A percentile compares a stretch with the other conserved stretches of the same genome.
phyloP scores from a whole-genome alignment of 2,113 vertebrate species.

The Equus quagga region DNA sequence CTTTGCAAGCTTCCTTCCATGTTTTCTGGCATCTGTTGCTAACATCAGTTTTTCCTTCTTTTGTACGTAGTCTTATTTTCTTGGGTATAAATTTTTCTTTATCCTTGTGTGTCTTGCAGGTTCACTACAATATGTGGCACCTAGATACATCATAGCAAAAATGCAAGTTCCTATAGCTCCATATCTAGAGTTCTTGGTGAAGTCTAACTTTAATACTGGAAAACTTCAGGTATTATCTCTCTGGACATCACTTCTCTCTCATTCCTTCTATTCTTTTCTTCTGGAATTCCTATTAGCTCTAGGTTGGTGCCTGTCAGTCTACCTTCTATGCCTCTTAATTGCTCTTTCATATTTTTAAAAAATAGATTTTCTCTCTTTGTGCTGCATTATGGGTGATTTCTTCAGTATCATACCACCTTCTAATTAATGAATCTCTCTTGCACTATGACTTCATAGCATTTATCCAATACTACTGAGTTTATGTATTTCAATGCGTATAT shows the following conservation, averaged over 20 bases:
- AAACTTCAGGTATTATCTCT: not conserved
- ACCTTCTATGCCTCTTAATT: not conserved
- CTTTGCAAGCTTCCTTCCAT: not conserved
- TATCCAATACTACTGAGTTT: not conserved
- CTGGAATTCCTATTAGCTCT: not conserved
- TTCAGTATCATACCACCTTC: not conserved
- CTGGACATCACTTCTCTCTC: not conserved
- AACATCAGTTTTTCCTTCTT: not conserved
- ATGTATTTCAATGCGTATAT: not conserved
- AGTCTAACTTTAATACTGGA: conserved; percentile 5
- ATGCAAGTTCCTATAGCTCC: not conserved
- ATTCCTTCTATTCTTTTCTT: not conserved
- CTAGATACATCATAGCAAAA: not conserved
- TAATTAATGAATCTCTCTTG: not conserved
- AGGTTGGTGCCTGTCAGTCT: not conserved
- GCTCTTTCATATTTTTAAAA: conserved; percentile 11
- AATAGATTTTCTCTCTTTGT: not conserved
- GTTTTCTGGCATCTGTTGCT: not conserved
- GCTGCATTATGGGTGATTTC: conserved; percentile 20
- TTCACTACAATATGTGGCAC: not conserved
- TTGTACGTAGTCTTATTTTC: not conserved
- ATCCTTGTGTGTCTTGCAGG: not conserved
- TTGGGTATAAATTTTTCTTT: not conserved
- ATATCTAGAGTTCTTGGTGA: not conserved
- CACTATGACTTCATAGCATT: not conserved